Evolutionary conservation across 2,888 invertebrate species (phyloP), one percentile per base, ranked within the genome.

Genomic region (Callinectes sapidus): DNA sequence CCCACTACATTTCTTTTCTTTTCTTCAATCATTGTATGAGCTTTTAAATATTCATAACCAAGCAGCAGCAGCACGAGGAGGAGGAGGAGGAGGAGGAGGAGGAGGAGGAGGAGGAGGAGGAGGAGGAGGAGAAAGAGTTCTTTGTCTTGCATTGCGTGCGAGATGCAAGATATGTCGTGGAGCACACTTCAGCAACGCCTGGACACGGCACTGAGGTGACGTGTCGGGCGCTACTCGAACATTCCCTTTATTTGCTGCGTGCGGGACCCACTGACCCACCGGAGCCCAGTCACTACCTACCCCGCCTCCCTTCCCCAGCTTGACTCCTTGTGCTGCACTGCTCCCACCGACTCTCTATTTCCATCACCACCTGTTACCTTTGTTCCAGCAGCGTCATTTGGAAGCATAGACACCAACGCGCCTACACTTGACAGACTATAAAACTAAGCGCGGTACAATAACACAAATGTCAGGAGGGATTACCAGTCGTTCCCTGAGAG

Each of bases 141-240:
- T 81, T 81, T 81, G 81, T 81, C 35, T n/a, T 81, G 81, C 35
- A 81, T 81, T 35, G 81, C 81, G 81, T 81, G 81, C n/a, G 81
- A 81, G 81, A 35, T 81, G 81, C 81, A 81, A 35, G 81, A 81
- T n/a, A 81, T 35, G 35, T 81, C 32, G 16, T 81, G 13, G 81
- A 81, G 81, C 32, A 81, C 81, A 35, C 81, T 81, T 81, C 35
- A 32, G 35, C 32, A 35, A 81, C 81, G 18, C 81, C 32, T 16
- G 23, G 81, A 81, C 81, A 35, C 71, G 8, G 13, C n/a, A 77
- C 6, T n/a, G 28, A 77, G 71, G 71, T 77, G 28, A 77, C 71
- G 71, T 77, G 28, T 77, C 71, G 13, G 32, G 71, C 10, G 32
- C 71, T 77, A n/a, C n/a, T 77, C 28, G 28, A 77, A 77, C n/a